Conservation (phyloP, 2,888 invertebrate species). For the Chorisops tibialis region DNA sequence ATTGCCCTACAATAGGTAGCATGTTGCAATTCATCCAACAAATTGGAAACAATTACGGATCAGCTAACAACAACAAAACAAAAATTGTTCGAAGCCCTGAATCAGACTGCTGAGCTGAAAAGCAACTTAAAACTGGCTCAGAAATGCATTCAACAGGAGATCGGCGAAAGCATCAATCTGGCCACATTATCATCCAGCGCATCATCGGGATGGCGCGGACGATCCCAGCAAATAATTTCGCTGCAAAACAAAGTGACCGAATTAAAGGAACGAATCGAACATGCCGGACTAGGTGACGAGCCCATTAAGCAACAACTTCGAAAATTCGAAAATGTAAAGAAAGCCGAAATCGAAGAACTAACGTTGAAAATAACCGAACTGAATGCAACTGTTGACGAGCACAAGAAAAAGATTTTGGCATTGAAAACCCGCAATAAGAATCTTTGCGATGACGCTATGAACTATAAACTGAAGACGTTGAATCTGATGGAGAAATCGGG, state of each 20-base stretch:
- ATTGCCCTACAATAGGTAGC: neutral
- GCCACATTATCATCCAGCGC: constrained; percentile 58
- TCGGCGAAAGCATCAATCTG: constrained; percentile 68
- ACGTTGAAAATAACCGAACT: constrained; percentile 59
- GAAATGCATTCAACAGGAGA: constrained; percentile 71
- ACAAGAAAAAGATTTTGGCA: constrained; percentile 64
- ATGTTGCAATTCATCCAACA: neutral
- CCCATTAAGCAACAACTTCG: constrained; percentile 47
- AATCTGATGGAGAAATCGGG: constrained; percentile 62
- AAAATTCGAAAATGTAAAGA: constrained; percentile 56
- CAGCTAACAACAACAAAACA: constrained; percentile 59
- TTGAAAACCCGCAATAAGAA: constrained; percentile 66
- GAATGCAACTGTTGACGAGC: constrained; percentile 58
- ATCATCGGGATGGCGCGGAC: constrained; percentile 71
- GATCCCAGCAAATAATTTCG: constrained; percentile 70
- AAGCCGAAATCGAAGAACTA: constrained; percentile 58
- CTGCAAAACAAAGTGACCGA: constrained; percentile 67
- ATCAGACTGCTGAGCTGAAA: constrained; percentile 65
- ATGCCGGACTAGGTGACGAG: constrained; percentile 11
- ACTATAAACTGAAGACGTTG: constrained; percentile 59
- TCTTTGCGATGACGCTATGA: constrained; percentile 62
- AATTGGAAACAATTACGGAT: constrained; percentile 42
- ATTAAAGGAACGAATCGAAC: constrained; percentile 59
- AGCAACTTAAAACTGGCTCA: constrained; percentile 70
- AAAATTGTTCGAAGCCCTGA: constrained; percentile 68